Evolutionary conservation across 2,797 vertebrate species (phyloP), one percentile per base, ranked within the genome.

Genomic region (Myotis daubentonii): DNA sequence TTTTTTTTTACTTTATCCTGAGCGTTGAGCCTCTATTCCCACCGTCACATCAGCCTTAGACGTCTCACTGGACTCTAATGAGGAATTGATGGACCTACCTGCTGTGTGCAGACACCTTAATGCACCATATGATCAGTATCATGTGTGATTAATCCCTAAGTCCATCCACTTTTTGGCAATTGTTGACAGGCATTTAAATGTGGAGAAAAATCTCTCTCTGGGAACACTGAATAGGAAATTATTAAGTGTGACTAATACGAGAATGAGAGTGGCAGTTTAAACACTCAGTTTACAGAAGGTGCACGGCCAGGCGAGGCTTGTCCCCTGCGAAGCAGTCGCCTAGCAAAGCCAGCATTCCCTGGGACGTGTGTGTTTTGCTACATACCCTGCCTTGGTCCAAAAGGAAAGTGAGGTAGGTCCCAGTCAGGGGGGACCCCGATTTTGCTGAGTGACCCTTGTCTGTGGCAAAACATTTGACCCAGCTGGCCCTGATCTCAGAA

Each of bases 131-230:
- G 87, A 30, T 70, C 33, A 55, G 38, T 33, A n/a, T 17, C 62
- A 15, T 30, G 62, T 65, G 62, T 65, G 62, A 65, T 55, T 47
- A 55, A 51, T 30, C 70, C 38, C 55, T 12, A 79, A 86, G 70
- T 5, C 68, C 22, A 15, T 55, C 49, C 25, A 44, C 74, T 38
- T 81, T 49, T 57, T 5, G 30, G 49, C 82, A 15, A 79, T 80
- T 83, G 44, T 60, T 83, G 71, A 79, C 74, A 90, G 55, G 33
- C 60, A 68, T 74, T 94, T 83, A 51, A 89, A 87, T 28, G 25
- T 44, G 41, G 30, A 89, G 89, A 65, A 87, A 66, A 71, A 53
- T 79, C n/a, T 75, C 25, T 38, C 28, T 51, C 13, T 12, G 7
- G 22, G 36, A 76, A 49, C 16, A 38, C 0, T 22, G 44, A 90